Percentiles rank a stretch among this genome's conserved stretches.
These are phyloP conservation scores for Oscheius sp. DNA, from an alignment of 2,888 invertebrate species.

Conservation along the genomic window DNA sequence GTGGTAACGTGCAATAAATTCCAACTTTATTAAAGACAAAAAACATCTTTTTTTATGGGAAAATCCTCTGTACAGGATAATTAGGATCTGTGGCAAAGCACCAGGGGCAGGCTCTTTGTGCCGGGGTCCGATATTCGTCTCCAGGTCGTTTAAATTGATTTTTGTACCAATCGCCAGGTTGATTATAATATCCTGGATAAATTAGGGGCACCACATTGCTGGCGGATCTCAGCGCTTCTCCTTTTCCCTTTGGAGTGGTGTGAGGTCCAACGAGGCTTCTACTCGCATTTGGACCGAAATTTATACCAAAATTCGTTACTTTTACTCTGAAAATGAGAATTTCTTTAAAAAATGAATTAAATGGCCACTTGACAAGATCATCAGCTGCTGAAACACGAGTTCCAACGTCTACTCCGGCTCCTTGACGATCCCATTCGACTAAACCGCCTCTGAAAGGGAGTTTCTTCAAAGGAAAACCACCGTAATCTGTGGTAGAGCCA, in stretches of 20 bases:
- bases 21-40: neutral
- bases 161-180: slow-evolving; percentile 54
- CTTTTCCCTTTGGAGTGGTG: slow-evolving; percentile 45
- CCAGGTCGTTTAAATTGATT: slow-evolving; percentile 50
- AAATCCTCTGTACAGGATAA: slow-evolving; percentile 43
- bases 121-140: slow-evolving; percentile 59
- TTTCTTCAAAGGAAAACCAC: neutral
- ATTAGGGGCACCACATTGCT: slow-evolving; percentile 46
- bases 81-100: slow-evolving; percentile 57
- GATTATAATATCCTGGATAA: slow-evolving; percentile 50
- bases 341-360: too few species aligned
- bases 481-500: too few species aligned
- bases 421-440: slow-evolving; percentile 57
- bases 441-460: slow-evolving; percentile 50
- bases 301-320: slow-evolving; percentile 45
- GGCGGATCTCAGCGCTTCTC: slow-evolving; percentile 37
- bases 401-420: slow-evolving; percentile 62
- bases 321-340: slow-evolving; percentile 19
- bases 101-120: slow-evolving; percentile 63
- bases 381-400: slow-evolving; percentile 56
- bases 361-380: slow-evolving; percentile 45
- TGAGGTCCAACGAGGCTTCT: slow-evolving; percentile 50
- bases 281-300: slow-evolving; percentile 47
- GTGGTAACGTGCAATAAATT: too few species aligned
- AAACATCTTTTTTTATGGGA: slow-evolving; percentile 11